Base-by-base conservation (phyloP, 2,888 invertebrate genomes). In the Lasioglossum zephyrum region DNA sequence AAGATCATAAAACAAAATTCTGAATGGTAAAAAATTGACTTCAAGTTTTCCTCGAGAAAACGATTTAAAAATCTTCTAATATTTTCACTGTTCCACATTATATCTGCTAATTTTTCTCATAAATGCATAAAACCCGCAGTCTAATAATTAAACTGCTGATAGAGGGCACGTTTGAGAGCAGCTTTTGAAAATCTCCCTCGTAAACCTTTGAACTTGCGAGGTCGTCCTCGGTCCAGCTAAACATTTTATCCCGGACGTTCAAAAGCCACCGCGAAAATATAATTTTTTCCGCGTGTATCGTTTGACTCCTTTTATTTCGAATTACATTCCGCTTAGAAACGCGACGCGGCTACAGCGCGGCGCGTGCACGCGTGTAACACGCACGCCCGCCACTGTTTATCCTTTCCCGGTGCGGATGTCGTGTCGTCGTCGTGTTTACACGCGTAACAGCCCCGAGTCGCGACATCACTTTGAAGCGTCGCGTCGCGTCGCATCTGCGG, bases 401-500 rank as follows among this genome's bases (percentile, higher is more conserved):
- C 84, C 82, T 79, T 77, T 69, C 77, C 72, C 8, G 80, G 47
- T 26, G 44, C 57, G 31, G 79, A 69, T 66, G 66, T 66, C 77
- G 31, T 31, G 31, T 31, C 31, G 80, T 77, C 63, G 73, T 26
- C 63, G 79, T 86, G 87, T 90, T 90, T 89, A 87, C 84, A 81
- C 78, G 81, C 89, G 81, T 85, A 84, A 87, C 80, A 89, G 79
- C 77, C 83, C 84, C 82, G 79, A 80, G 80, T 73, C 76, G 85
- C 74, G 76, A 85, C 75, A 70, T 83, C 79, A 84, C 91, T 91
- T 90, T 91, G 91, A 91, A 88, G 86, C 87, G 53, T 53, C 53
- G 47, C 41, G 18, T 47, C 47, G 47, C 22, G 88, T 88, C 85
- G 89, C 89, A 90, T 90, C 91, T 89, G 90, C 90, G 89, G 91